Base-by-base conservation (phyloP, 2,888 invertebrate genomes). In the Andrena minutula region DNA sequence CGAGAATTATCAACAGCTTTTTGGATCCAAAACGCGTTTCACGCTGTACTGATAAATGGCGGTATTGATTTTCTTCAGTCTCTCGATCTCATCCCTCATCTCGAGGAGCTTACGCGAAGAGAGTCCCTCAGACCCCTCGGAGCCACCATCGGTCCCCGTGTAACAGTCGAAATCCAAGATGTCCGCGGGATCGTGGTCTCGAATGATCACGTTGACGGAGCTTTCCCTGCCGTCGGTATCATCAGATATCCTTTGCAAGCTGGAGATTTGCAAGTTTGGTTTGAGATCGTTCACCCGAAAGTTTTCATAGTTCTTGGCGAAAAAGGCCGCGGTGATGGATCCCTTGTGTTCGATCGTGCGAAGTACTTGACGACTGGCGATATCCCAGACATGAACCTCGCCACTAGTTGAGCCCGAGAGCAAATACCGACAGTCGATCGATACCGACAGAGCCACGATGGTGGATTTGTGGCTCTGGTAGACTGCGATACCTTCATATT, bases 371-470 rank as follows among this genome's bases (percentile, higher is more conserved):
- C 95, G 95, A 92, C 97, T 98, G 6, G 94, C 94, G 74, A 98
- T 95, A 88, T 98, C 97, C 98, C 98, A 99, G 28, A 98, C 91
- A 85, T 96, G 96, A 0, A 98, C 96, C 79, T 95, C 95, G 66
- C 95, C 95, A 94, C 98, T 98, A 82, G 95, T 95, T 0, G 97
- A 96, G 0, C 97, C 98, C 0, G 98, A 98, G 73, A 97, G 94
- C 30, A 99, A 92, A 16, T 95, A 95, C 58, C 95, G 95, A 5
- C 97, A 97, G 92, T 97, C 96, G 51, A 96, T 91, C 10, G 98
- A 97, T 0, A 97, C 94, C 0, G 96, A 96, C 56, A 99, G 93
- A 90, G 96, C 96, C 0, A 96, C 96, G 0, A 99, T 95, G 66
- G 95, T 94, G 84, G 95, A 96, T 68, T 95, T 95, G 91, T 98